Conservation (phyloP, 2,797 vertebrate species). For the Eleutherodactylus coqui region DNA sequence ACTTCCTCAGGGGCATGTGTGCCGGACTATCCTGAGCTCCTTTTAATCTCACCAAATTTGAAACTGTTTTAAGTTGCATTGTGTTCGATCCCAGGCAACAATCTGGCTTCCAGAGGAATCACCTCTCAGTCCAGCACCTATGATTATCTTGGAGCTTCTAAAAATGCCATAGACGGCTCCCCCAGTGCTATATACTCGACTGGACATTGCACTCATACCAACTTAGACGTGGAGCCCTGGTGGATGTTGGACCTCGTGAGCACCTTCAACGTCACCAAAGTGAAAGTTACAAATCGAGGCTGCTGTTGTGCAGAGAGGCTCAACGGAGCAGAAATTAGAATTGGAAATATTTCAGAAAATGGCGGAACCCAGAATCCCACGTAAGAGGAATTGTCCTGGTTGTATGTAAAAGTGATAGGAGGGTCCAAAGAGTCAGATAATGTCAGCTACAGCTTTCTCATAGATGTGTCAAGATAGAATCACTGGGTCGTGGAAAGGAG, state of each 20-base stretch:
- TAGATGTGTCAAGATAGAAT: slow-evolving; percentile 49
- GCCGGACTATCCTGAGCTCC: too few relatives aligned
- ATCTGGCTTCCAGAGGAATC: slow-evolving; percentile 59
- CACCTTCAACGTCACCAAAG: slow-evolving; percentile 25
- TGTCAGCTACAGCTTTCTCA: background rate
- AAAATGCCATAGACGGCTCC: slow-evolving; percentile 61
- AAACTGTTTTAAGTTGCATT: background rate
- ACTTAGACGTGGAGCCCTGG: slow-evolving; percentile 40
- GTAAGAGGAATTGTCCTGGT: slow-evolving; percentile 16
- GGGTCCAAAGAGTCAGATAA: background rate
- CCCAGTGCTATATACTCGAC: background rate
- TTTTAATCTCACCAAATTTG: too few relatives aligned
- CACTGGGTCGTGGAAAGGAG: slow-evolving; percentile 34
- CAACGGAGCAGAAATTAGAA: slow-evolving; percentile 33
- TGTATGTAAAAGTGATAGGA: too few relatives aligned
- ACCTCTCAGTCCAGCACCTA: slow-evolving; percentile 60
- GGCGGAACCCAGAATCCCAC: slow-evolving; percentile 32
- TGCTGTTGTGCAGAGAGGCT: slow-evolving; percentile 36
- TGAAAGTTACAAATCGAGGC: slow-evolving; percentile 48
- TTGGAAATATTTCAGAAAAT: slow-evolving; percentile 36
- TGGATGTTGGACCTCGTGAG: slow-evolving; percentile 55
- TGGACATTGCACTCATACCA: slow-evolving; percentile 53
- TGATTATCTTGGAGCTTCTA: slow-evolving; percentile 16
- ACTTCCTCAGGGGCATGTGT: too few relatives aligned
- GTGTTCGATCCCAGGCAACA: slow-evolving; percentile 31